phyloP scores from a whole-genome alignment of 2,888 invertebrate genomes.

The Hyposoter dolosus region DNA sequence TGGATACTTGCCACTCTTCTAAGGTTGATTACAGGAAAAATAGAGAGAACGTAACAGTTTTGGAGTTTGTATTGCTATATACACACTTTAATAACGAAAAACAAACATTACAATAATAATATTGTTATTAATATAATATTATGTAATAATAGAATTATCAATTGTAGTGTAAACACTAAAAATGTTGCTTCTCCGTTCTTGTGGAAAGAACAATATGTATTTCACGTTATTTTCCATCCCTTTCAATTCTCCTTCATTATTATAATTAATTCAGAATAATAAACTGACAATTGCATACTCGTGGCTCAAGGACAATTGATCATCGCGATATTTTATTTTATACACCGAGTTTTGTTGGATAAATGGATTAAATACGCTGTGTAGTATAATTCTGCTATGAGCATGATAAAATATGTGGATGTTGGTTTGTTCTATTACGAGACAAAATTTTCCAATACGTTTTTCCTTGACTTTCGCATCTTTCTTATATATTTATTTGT shows the following conservation, averaged over 20 bases:
- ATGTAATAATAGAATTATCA: constrained; percentile 83
- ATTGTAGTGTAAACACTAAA: constrained; percentile 84
- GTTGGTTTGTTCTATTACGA: constrained; percentile 48
- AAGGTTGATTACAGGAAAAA: constrained; percentile 7
- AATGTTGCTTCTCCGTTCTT: constrained; percentile 76
- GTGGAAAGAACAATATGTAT: constrained; percentile 79
- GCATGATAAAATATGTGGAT: constrained; percentile 42
- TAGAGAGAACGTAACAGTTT: constrained; percentile 47
- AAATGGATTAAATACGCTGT: constrained; percentile 54
- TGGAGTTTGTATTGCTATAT: constrained; percentile 82
- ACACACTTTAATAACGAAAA: constrained; percentile 85
- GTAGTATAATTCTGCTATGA: constrained; percentile 52
- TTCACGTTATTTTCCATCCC: constrained; percentile 71
- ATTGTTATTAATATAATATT: constrained; percentile 83
- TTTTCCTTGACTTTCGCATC: constrained; percentile 17
- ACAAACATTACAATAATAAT: constrained; percentile 84
- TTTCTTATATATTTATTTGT: constrained; percentile 30
- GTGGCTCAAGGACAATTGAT: constrained; percentile 69
- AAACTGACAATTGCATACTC: constrained; percentile 73
- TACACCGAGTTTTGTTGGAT: constrained; percentile 53
- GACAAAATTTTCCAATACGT: constrained; percentile 31
- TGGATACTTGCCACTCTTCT: no score
- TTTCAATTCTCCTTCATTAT: constrained; percentile 70
- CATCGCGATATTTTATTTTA: constrained; percentile 37
- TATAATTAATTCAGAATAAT: constrained; percentile 80